Conservation (phyloP, 2,113 vertebrate species). For the Cryptomyrus ogoouensis region DNA sequence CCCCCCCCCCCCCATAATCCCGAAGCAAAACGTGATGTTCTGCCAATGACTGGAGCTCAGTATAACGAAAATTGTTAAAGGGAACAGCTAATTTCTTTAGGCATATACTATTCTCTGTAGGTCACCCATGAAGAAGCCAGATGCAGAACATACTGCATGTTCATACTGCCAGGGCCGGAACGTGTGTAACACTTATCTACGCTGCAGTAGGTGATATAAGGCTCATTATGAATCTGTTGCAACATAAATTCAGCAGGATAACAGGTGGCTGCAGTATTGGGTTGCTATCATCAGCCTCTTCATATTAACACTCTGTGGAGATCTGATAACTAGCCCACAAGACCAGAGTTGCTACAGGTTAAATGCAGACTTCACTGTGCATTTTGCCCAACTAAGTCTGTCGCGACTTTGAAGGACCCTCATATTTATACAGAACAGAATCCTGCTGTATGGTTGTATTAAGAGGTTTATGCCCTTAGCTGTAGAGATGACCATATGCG, state of each 20-base stretch:
- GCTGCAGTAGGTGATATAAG: not conserved
- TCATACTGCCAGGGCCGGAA: not conserved
- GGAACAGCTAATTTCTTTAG: not conserved
- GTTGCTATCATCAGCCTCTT: slow-evolving; percentile 1
- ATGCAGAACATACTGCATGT: not conserved
- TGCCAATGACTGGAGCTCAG: not conserved
- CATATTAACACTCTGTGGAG: not conserved
- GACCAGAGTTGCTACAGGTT: not conserved
- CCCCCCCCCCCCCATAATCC: not conserved
- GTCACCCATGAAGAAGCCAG: not conserved
- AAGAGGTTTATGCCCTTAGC: not conserved
- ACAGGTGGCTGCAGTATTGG: slow-evolving; percentile 7
- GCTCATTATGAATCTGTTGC: not conserved
- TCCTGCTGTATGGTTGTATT: not conserved
- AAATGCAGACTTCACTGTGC: not conserved
- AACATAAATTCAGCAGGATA: not conserved
- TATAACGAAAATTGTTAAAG: not conserved
- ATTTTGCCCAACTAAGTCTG: not conserved
- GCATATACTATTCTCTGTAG: not conserved
- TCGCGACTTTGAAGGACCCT: not conserved
- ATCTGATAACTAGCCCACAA: not conserved
- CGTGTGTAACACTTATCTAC: not conserved
- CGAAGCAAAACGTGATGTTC: not conserved
- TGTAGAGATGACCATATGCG: not conserved
- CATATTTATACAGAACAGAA: not conserved